These are phyloP conservation scores for Delichon dasypus DNA, from an alignment of 2,797 vertebrate species.

Conservation along the genomic window DNA sequence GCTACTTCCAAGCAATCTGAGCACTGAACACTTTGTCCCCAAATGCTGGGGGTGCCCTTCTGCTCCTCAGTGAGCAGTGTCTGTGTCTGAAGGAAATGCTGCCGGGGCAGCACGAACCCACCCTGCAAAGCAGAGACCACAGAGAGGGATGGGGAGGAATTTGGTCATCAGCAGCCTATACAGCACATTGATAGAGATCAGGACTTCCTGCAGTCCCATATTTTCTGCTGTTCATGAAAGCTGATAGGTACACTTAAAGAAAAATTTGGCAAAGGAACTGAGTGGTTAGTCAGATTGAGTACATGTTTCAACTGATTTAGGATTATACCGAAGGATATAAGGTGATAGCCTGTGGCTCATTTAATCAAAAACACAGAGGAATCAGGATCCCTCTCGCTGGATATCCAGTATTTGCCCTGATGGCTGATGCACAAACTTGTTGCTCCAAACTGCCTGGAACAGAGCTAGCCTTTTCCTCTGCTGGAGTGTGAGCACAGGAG, in stretches of 20 bases:
- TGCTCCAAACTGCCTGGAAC: neutral
- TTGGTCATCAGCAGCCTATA: neutral
- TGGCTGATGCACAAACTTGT: neutral
- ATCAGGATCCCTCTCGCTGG: neutral
- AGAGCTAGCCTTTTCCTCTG: neutral
- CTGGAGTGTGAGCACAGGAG: neutral
- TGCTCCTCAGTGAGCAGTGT: neutral
- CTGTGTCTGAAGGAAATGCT: neutral
- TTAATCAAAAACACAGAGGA: neutral
- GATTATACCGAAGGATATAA: neutral
- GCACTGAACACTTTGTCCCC: neutral
- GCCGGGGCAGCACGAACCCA: neutral
- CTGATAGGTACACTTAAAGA: neutral
- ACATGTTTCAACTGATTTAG: neutral
- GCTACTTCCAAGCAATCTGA: neutral
- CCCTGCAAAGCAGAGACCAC: neutral
- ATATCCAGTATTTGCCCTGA: neutral
- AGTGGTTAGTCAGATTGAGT: neutral
- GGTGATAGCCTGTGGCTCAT: neutral
- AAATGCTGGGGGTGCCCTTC: neutral
- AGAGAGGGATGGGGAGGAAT: neutral
- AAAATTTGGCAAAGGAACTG: neutral
- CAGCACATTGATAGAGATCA: neutral
- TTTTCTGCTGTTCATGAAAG: neutral
- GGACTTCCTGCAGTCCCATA: neutral